phyloP scores from a whole-genome alignment of 2,888 invertebrate species.

The Ochropleura plecta region DNA sequence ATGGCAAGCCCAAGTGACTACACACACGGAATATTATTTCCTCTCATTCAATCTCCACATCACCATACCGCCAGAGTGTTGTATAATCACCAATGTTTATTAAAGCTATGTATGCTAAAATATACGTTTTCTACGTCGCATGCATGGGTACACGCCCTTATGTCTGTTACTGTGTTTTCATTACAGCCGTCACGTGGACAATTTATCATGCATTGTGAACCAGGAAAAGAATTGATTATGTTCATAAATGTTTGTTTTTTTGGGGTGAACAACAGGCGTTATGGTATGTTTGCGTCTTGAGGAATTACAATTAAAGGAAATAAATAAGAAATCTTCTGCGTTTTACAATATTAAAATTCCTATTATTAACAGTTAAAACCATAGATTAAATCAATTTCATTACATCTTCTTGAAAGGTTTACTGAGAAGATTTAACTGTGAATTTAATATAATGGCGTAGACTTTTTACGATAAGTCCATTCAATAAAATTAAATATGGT shows the following conservation, averaged over 20 bases:
- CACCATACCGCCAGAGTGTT: constrained; percentile 50
- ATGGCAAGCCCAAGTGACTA: constrained; percentile 18
- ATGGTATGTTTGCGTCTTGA: not conserved
- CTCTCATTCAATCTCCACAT: constrained; percentile 80
- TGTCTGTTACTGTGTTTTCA: constrained; percentile 59
- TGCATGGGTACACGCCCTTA: constrained; percentile 60
- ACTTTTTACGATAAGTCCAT: not conserved
- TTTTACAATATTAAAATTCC: not conserved
- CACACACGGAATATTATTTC: constrained; percentile 72
- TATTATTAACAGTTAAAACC: not conserved
- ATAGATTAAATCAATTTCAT: not conserved
- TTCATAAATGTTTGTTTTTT: constrained; percentile 6
- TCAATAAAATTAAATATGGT: constrained; percentile 31
- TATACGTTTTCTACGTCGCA: constrained; percentile 63
- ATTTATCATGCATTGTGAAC: constrained; percentile 54
- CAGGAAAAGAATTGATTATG: constrained; percentile 49
- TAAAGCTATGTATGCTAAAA: constrained; percentile 67
- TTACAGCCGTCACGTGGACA: constrained; percentile 53
- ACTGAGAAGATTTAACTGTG: not conserved
- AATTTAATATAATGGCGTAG: not conserved
- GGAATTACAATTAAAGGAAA: not conserved
- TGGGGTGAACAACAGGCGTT: constrained; percentile 16
- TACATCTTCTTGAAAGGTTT: not conserved
- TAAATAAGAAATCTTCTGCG: not conserved
- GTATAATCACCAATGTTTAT: constrained; percentile 65